phyloP scores from a whole-genome alignment of 1,140 invertebrate species.

The Heliconius himera region DNA sequence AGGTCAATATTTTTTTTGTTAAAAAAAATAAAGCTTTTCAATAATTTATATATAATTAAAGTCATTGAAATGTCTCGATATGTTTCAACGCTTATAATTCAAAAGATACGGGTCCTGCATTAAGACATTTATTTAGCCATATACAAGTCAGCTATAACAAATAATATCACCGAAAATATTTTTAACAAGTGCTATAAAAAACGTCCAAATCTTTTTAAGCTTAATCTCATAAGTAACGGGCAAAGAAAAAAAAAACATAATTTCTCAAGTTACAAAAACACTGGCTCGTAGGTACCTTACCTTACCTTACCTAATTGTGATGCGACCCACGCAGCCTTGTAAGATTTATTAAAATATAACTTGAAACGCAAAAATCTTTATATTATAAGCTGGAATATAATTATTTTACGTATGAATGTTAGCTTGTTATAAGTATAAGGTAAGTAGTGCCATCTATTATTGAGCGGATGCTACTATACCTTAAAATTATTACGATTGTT shows the following conservation, averaged over 20 bases:
- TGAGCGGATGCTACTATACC: constrained; percentile 40
- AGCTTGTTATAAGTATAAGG: not conserved
- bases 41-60: no score
- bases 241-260: constrained; percentile 18
- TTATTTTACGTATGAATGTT: constrained; percentile 57
- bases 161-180: constrained; percentile 1
- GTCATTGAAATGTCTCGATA: not conserved
- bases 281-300: constrained; percentile 47
- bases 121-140: constrained; percentile 5
- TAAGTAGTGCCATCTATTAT: constrained; percentile 54
- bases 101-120: not conserved
- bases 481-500: not conserved
- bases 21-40: no score
- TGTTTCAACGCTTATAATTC: not conserved
- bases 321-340: constrained; percentile 62
- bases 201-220: constrained; percentile 12
- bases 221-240: constrained; percentile 25
- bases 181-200: constrained; percentile 7
- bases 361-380: constrained; percentile 47
- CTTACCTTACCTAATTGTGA: constrained; percentile 64
- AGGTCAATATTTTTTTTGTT: no score
- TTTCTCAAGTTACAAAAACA: constrained; percentile 48
- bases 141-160: constrained; percentile 3
- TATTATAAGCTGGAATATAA: constrained; percentile 62
- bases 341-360: constrained; percentile 73